Conservation (phyloP, 2,888 invertebrate genomes). For the Microdon myrmicae region DNA sequence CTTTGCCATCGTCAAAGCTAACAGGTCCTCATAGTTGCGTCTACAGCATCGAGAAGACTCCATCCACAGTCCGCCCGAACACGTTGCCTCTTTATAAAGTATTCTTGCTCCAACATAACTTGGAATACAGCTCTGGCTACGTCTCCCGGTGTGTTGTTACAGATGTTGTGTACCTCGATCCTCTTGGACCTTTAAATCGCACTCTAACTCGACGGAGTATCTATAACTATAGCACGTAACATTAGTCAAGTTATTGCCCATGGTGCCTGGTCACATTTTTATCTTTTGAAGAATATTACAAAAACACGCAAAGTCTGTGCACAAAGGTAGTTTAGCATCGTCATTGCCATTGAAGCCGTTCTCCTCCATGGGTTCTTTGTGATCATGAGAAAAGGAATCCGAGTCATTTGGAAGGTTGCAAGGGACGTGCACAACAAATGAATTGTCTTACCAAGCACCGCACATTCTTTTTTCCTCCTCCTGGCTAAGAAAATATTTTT, state of each 20-base stretch:
- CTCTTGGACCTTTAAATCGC: slow-evolving; percentile 23
- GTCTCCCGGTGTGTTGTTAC: slow-evolving; percentile 17
- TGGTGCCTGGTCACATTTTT: slow-evolving; percentile 64
- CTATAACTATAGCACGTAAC: slow-evolving; percentile 48
- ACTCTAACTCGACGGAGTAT: slow-evolving; percentile 33
- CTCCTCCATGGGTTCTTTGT: slow-evolving; percentile 16
- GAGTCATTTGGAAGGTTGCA: slow-evolving; percentile 28
- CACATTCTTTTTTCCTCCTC: background rate
- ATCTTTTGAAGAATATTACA: slow-evolving; percentile 66
- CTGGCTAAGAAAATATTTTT: slow-evolving; percentile 20
- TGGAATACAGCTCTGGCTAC: slow-evolving; percentile 19
- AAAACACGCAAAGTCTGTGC: slow-evolving; percentile 65
- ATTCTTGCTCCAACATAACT: slow-evolving; percentile 34
- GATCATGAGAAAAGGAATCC: slow-evolving; percentile 47
- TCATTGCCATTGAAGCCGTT: slow-evolving; percentile 23
- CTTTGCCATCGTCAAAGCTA: slow-evolving; percentile 11
- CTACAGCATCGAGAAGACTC: slow-evolving; percentile 13
- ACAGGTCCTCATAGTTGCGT: slow-evolving; percentile 8
- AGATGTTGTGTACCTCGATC: slow-evolving; percentile 19
- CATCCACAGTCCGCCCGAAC: slow-evolving; percentile 17
- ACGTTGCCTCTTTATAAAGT: slow-evolving; percentile 39
- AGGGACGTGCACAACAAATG: slow-evolving; percentile 28
- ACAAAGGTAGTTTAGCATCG: slow-evolving; percentile 48
- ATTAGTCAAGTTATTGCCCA: slow-evolving; percentile 54
- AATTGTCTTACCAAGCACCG: slow-evolving; percentile 23